phyloP scores from a whole-genome alignment of 2,888 invertebrate genomes.

The Pandemis corylana region DNA sequence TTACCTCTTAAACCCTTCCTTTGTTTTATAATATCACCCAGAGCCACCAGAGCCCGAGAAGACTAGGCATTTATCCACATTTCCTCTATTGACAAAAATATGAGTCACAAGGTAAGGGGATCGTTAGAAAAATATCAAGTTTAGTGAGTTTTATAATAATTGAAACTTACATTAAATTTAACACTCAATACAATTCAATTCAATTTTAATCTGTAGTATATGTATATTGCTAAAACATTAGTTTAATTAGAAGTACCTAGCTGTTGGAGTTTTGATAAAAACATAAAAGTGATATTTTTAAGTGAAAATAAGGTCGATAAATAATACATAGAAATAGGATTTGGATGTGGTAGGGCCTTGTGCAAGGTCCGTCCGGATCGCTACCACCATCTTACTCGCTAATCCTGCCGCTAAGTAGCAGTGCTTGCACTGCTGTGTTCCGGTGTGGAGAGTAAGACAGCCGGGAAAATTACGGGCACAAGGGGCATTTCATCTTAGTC shows the following conservation, averaged over 20 bases:
- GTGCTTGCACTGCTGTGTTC: no score
- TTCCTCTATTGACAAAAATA: neutral
- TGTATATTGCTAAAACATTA: slow-evolving; percentile 5
- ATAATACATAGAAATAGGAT: no score
- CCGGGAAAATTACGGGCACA: no score
- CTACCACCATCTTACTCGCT: no score
- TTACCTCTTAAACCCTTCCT: slow-evolving; percentile 51
- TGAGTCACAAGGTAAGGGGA: neutral
- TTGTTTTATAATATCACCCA: slow-evolving; percentile 42
- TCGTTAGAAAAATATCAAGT: neutral
- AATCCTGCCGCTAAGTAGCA: no score
- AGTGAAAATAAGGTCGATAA: no score
- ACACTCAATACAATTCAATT: slow-evolving; percentile 19
- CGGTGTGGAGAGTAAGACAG: no score
- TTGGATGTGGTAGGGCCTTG: no score
- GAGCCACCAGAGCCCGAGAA: neutral
- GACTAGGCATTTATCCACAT: neutral
- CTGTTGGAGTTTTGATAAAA: neutral
- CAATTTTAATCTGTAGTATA: neutral
- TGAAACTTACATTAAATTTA: slow-evolving; percentile 15
- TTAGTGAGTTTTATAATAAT: neutral
- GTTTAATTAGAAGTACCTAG: neutral
- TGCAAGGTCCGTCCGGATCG: no score
- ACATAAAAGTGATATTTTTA: neutral
- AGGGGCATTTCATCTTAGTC: no score